Conservation (phyloP, 2,888 invertebrate genomes). For the Cactoblastis cactorum region DNA sequence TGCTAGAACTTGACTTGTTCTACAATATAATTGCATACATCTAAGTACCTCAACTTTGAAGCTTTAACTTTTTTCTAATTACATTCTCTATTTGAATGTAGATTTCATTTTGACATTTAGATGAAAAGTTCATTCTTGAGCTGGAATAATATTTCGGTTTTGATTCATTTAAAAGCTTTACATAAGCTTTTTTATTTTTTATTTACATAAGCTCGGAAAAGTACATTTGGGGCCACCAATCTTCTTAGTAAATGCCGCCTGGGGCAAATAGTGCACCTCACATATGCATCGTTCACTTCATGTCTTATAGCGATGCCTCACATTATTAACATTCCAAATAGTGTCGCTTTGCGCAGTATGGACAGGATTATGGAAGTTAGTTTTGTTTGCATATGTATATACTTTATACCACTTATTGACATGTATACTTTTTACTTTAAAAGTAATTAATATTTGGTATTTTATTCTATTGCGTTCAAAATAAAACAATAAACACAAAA, state of each 20-base stretch:
- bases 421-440: no score
- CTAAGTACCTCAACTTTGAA: background rate
- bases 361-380: background rate
- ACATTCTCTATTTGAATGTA: no score
- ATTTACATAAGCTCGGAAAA: background rate
- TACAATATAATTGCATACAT: background rate
- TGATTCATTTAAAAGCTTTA: background rate
- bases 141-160: background rate
- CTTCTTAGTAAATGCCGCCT: conserved; percentile 25
- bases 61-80: background rate
- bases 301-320: conserved; percentile 35
- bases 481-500: no score
- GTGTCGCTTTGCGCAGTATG: conserved; percentile 22
- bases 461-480: no score
- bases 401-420: no score
- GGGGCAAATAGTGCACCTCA: conserved; percentile 20
- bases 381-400: background rate
- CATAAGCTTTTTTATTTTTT: no score
- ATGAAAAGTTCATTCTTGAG: no score
- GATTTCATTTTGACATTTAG: no score
- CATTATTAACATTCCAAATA: conserved; percentile 50
- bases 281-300: conserved; percentile 17
- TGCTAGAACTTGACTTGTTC: background rate
- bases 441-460: no score
- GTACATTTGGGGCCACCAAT: conserved; percentile 17